A percentile compares a stretch with the other conserved stretches of the same genome.
Evolutionary conservation across 2,797 vertebrate genomes (phyloP).

Genomic region (Oreonectes daqikongensis): DNA sequence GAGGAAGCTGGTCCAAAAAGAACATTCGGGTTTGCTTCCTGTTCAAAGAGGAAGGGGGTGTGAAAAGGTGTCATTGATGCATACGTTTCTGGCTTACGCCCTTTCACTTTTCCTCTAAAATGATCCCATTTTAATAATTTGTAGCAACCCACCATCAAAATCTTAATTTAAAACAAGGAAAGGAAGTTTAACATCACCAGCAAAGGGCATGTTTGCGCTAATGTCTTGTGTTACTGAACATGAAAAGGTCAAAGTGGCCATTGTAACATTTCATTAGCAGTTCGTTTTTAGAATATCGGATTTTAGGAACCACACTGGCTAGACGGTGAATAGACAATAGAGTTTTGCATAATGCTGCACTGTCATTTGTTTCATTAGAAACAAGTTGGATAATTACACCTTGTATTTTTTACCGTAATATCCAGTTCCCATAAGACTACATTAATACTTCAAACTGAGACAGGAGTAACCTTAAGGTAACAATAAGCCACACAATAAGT

Average conservation of each 20-base stretch:
- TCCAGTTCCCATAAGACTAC: not conserved
- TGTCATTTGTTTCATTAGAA: not conserved
- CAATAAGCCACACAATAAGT: not conserved
- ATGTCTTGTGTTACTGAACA: slow-evolving; percentile 29
- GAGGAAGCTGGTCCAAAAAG: slow-evolving; percentile 13
- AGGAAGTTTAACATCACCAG: slow-evolving; percentile 16
- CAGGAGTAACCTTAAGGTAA: not conserved
- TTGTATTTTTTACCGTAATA: not conserved
- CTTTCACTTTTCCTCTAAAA: not conserved
- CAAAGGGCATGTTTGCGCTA: slow-evolving; percentile 28
- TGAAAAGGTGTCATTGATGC: not conserved
- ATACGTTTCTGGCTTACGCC: not conserved
- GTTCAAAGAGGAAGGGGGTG: not conserved
- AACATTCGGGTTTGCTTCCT: slow-evolving; percentile 13
- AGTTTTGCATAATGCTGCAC: not conserved
- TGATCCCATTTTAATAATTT: slow-evolving; percentile 2
- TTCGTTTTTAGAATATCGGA: slow-evolving; percentile 13
- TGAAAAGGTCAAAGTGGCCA: slow-evolving; percentile 51
- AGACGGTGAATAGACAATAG: not conserved
- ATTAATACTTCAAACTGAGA: slow-evolving; percentile 8
- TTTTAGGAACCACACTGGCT: slow-evolving; percentile 11
- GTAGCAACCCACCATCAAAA: not conserved
- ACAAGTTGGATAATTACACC: not conserved
- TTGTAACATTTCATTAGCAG: slow-evolving; percentile 53
- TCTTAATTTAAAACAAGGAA: slow-evolving; percentile 14